Evolutionary conservation across 2,797 vertebrate species (phyloP).

Genomic region (Tarsius wallacei): DNA sequence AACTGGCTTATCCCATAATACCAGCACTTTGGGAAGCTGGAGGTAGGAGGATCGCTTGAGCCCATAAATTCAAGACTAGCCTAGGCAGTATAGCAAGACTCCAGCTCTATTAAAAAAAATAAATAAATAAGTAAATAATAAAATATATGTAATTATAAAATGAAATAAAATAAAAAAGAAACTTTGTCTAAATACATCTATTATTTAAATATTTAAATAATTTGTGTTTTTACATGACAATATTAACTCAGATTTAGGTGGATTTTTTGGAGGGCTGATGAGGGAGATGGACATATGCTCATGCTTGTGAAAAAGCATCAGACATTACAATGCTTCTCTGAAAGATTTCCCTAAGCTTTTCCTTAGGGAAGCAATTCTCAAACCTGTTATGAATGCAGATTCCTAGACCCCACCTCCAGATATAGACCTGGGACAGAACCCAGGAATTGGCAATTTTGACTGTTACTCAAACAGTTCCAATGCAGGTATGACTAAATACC

Average conservation of each 20-base stretch:
- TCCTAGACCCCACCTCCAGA: background rate
- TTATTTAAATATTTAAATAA: background rate
- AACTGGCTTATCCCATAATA: no score
- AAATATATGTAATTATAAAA: no score
- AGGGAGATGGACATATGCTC: background rate
- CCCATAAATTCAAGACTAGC: no score
- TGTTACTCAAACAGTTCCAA: background rate
- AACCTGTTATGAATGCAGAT: background rate
- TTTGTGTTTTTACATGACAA: background rate
- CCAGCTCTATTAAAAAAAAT: no score
- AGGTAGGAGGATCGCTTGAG: no score
- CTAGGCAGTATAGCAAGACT: no score
- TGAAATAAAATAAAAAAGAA: background rate
- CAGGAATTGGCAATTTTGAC: background rate
- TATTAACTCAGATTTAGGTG: background rate
- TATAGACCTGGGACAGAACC: background rate
- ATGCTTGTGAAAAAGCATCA: background rate
- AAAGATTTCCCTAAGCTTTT: background rate
- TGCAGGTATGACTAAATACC: background rate
- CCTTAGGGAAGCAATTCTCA: background rate
- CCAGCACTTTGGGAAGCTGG: no score
- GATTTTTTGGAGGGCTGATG: accelerated
- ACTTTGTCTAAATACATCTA: background rate
- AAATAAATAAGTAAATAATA: no score
- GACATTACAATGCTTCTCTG: background rate